Conservation (phyloP, 2,888 invertebrate genomes). For the Sepiola atlantica region DNA sequence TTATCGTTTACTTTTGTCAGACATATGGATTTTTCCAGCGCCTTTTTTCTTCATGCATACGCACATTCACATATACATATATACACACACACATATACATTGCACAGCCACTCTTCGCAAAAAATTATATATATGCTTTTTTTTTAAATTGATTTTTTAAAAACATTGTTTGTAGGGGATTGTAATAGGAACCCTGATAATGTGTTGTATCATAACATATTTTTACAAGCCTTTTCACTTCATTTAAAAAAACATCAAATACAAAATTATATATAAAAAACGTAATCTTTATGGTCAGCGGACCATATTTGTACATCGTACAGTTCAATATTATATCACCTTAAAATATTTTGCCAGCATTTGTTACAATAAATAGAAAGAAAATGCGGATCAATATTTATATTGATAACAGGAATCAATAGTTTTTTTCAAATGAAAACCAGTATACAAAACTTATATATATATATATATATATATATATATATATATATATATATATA, state of each 20-base stretch:
- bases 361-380: neutral
- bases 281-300: neutral
- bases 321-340: neutral
- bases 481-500: neutral
- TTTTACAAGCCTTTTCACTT: neutral
- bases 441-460: neutral
- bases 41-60: neutral
- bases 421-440: neutral
- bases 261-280: neutral
- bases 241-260: neutral
- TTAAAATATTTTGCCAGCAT: neutral
- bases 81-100: neutral
- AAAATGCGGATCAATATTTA: neutral
- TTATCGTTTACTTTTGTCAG: neutral
- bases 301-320: neutral
- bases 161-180: neutral
- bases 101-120: neutral
- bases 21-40: neutral
- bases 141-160: neutral
- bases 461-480: constrained; percentile 2
- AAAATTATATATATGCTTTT: neutral
- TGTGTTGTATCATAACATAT: neutral
- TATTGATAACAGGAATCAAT: neutral
- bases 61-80: neutral
- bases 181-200: neutral